A percentile compares a stretch with the other conserved stretches of the same genome.
Evolutionary conservation across 2,113 vertebrate genomes (phyloP).

Genomic region (Butorides virescens): DNA sequence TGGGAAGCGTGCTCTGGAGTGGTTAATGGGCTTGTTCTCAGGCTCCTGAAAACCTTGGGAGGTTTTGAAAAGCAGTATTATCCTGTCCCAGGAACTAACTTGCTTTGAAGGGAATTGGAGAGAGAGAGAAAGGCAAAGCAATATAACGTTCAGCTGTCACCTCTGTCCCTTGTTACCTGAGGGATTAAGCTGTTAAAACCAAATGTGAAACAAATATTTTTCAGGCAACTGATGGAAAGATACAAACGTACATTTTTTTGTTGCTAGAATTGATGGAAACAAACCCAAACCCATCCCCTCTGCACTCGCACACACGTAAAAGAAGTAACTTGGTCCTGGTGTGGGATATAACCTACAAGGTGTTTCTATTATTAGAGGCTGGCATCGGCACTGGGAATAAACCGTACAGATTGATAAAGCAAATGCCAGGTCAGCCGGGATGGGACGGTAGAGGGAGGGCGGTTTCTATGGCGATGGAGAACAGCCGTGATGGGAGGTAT

Average conservation of each 20-base stretch:
- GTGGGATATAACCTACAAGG: neutral
- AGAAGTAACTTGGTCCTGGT: neutral
- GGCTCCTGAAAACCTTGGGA: neutral
- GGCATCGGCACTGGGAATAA: neutral
- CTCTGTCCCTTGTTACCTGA: neutral
- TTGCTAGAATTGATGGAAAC: neutral
- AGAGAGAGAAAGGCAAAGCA: neutral
- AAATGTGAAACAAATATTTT: neutral
- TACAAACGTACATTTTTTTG: neutral
- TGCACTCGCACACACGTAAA: rapidly evolving
- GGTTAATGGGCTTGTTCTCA: neutral
- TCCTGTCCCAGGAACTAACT: neutral
- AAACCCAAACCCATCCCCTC: neutral
- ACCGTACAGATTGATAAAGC: neutral
- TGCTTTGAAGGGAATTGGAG: neutral
- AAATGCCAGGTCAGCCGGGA: constrained; percentile 4
- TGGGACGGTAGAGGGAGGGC: neutral
- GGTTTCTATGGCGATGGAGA: constrained; percentile 66
- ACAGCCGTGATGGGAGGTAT: constrained; percentile 14
- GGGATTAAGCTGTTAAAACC: neutral
- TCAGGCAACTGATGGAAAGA: neutral
- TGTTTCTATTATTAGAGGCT: neutral
- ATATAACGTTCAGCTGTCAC: neutral
- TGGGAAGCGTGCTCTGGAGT: neutral
- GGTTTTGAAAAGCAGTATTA: neutral